Percentiles rank a stretch among this genome's conserved stretches.
These are phyloP conservation scores for Himalopsyche kuldschensis DNA, from an alignment of 2,888 invertebrate genomes.

Conservation along the genomic window DNA sequence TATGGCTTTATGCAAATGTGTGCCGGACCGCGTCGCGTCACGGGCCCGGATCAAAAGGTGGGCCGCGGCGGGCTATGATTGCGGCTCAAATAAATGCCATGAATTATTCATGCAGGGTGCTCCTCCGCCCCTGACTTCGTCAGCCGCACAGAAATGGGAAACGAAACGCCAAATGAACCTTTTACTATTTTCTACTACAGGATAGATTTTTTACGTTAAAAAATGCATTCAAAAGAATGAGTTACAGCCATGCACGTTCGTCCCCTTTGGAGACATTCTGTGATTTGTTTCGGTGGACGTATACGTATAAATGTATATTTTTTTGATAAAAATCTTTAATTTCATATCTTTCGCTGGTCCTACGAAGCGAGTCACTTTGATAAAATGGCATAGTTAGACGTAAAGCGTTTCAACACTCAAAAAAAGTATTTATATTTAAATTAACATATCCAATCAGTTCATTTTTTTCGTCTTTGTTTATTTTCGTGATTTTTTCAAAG, in stretches of 20 bases:
- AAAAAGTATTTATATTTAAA: no score
- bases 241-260: background rate
- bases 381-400: no score
- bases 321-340: no score
- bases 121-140: background rate
- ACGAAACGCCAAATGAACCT: background rate
- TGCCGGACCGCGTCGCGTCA: slow-evolving; percentile 23
- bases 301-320: no score
- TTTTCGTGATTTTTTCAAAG: no score
- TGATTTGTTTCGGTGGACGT: no score
- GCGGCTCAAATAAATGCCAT: slow-evolving; percentile 34
- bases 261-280: background rate
- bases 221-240: background rate
- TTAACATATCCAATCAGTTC: no score
- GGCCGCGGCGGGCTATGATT: slow-evolving; percentile 21
- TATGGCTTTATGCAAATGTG: slow-evolving; percentile 18
- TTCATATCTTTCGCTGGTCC: no score
- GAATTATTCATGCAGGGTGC: slow-evolving; percentile 24
- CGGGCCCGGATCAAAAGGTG: slow-evolving; percentile 34
- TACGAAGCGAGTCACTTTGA: no score
- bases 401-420: no score
- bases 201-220: background rate
- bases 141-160: background rate
- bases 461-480: no score
- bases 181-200: background rate